Percentiles rank a stretch among this genome's conserved stretches.
These are phyloP conservation scores for Horisme vitalbata DNA, from an alignment of 2,888 invertebrate species.

Conservation along the genomic window DNA sequence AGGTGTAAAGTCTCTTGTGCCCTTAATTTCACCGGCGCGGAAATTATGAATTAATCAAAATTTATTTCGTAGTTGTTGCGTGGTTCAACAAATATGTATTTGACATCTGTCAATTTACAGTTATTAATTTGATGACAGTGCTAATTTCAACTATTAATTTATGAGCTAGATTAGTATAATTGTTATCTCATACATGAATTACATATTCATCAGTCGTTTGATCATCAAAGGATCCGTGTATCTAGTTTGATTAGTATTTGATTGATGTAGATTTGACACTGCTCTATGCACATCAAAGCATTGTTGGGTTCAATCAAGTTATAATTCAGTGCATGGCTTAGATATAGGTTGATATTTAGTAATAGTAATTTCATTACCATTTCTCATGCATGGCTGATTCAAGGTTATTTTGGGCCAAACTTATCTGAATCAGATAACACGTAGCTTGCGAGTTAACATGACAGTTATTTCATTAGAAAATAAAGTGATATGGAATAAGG, in stretches of 20 bases:
- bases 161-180: conserved; percentile 2
- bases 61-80: too few relatives aligned
- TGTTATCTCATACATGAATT: conserved; percentile 6
- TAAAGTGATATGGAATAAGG: too few relatives aligned
- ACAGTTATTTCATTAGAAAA: too few relatives aligned
- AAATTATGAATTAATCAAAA: too few relatives aligned
- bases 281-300: conserved; percentile 16
- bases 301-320: conserved; percentile 2
- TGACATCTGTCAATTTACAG: too few relatives aligned
- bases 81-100: too few relatives aligned
- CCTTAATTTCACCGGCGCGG: too few relatives aligned
- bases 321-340: not conserved
- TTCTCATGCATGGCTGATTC: not conserved
- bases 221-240: conserved; percentile 48
- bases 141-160: not conserved
- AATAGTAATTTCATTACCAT: not conserved
- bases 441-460: too few relatives aligned
- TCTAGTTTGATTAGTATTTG: conserved; percentile 54
- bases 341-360: not conserved
- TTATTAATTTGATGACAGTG: too few relatives aligned
- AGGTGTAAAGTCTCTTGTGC: too few relatives aligned
- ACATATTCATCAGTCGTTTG: conserved; percentile 18
- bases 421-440: not conserved
- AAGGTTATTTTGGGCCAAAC: not conserved
- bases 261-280: conserved; percentile 47